Percentiles rank a stretch among this genome's conserved stretches.
phyloP scores from a whole-genome alignment of 2,113 vertebrate genomes.

The Egretta garzetta region DNA sequence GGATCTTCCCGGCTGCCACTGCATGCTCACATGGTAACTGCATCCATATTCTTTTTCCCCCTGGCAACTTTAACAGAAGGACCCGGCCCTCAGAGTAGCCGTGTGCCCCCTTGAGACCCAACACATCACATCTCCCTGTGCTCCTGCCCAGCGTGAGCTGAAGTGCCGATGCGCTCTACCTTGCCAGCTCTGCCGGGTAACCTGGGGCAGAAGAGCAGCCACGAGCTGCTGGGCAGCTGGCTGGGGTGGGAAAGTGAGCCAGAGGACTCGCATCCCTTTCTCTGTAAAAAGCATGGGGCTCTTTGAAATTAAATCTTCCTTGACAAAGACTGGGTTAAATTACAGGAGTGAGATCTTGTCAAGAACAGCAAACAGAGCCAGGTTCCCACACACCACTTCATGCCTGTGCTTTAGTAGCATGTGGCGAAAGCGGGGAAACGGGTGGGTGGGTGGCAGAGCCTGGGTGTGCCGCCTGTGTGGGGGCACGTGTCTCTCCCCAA shows the following conservation, averaged over 20 bases:
- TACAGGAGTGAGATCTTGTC: not conserved
- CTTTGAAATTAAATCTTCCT: not conserved
- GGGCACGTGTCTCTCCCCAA: rapidly evolving
- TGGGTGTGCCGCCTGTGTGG: rapidly evolving
- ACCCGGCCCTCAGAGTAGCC: not conserved
- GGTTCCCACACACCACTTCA: not conserved
- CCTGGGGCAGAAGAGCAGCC: not conserved
- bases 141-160: not conserved
- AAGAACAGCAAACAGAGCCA: not conserved
- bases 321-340: not conserved
- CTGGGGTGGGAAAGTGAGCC: not conserved
- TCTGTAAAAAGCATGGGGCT: not conserved
- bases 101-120: not conserved
- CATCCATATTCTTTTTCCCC: not conserved
- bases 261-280: not conserved
- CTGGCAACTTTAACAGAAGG: not conserved
- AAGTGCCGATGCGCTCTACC: not conserved
- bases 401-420: not conserved
- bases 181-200: not conserved
- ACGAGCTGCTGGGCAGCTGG: not conserved
- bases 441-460: not conserved
- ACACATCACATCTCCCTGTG: rapidly evolving
- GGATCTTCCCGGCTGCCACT: not conserved
- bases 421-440: rapidly evolving
- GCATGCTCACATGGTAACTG: not conserved